These are phyloP conservation scores for Eremobia ochroleuca DNA, from an alignment of 2,888 invertebrate genomes.

Conservation along the genomic window DNA sequence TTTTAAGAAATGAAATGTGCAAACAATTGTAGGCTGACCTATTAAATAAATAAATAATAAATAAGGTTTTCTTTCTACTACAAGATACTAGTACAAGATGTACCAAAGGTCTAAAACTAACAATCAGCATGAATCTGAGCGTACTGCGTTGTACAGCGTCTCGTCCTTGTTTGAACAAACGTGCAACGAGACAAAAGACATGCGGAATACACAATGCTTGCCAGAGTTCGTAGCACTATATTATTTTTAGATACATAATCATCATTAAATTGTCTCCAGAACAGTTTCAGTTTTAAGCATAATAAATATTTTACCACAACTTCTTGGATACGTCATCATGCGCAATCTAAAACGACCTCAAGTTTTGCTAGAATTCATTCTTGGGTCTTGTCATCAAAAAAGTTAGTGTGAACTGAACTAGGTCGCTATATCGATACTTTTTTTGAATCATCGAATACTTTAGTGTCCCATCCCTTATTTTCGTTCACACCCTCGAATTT, in stretches of 20 bases:
- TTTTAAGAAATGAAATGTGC: too few species aligned
- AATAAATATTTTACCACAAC: background rate
- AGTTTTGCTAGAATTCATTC: background rate
- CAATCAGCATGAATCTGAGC: too few species aligned
- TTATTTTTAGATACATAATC: background rate
- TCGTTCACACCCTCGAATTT: slow-evolving; percentile 87
- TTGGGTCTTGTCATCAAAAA: background rate
- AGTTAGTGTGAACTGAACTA: background rate
- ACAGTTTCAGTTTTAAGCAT: background rate
- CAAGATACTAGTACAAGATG: too few species aligned
- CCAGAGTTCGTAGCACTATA: background rate
- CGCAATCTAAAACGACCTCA: background rate
- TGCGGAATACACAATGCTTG: background rate
- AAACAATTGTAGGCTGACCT: too few species aligned
- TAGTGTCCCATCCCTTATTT: slow-evolving; percentile 67
- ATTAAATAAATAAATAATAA: too few species aligned
- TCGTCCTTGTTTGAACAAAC: too few species aligned
- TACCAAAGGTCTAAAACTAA: too few species aligned
- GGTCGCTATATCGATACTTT: background rate
- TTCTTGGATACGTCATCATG: rapidly evolving
- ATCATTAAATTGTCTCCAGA: background rate
- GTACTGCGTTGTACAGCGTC: too few species aligned
- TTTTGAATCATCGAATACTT: background rate
- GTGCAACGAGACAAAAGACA: too few species aligned
- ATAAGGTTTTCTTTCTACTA: too few species aligned